Evolutionary conservation across 2,888 invertebrate species (phyloP).

Genomic region (Emmelina monodactyla): DNA sequence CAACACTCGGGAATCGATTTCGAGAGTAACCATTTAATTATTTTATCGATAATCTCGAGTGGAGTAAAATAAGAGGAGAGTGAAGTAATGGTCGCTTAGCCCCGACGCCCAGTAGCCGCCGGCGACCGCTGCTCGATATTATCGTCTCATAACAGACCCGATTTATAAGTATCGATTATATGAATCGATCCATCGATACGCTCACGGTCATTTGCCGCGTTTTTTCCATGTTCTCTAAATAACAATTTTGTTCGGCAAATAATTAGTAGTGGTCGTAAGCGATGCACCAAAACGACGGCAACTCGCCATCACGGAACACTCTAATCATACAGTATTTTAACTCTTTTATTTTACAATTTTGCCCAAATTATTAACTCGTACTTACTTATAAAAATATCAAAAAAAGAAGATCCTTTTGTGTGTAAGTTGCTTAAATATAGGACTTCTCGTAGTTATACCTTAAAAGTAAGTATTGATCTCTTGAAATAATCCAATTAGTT

Average conservation of each 20-base stretch:
- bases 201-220: conserved; percentile 53
- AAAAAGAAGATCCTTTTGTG: no score
- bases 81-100: conserved; percentile 62
- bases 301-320: no score
- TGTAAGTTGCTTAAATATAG: no score
- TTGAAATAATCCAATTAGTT: no score
- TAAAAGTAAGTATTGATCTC: no score
- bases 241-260: conserved; percentile 20
- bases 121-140: conserved; percentile 56
- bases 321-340: no score
- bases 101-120: conserved; percentile 62
- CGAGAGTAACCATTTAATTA: conserved; percentile 67
- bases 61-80: conserved; percentile 51
- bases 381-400: no score
- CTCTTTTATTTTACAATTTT: no score
- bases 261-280: conserved; percentile 26
- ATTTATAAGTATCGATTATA: conserved; percentile 66
- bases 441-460: no score
- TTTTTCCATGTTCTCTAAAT: conserved; percentile 36
- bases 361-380: no score
- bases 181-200: conserved; percentile 54
- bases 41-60: conserved; percentile 66
- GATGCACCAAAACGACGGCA: neutral
- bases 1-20: conserved; percentile 66
- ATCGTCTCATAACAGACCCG: conserved; percentile 64